Evolutionary conservation across 2,888 invertebrate species (phyloP).

Genomic region (Callyntrura guangdongensis): DNA sequence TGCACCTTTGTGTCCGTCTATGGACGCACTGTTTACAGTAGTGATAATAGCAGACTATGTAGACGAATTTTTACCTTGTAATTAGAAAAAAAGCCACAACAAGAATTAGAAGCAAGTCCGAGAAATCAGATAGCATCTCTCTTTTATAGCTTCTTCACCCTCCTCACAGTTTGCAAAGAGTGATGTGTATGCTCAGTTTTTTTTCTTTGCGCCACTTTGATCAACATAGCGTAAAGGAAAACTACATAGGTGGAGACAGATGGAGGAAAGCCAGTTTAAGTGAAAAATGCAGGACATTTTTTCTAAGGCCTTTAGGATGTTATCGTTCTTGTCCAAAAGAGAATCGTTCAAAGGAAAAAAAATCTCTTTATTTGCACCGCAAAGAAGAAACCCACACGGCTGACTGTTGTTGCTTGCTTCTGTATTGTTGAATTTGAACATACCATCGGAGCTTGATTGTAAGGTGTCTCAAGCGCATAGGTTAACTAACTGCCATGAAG

Average conservation of each 20-base stretch:
- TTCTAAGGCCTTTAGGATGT: not conserved
- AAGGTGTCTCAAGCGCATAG: not conserved
- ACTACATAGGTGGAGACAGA: conserved; percentile 6
- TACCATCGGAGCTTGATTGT: conserved; percentile 28
- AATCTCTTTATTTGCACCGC: conserved; percentile 45
- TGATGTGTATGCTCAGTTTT: not conserved
- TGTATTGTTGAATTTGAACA: conserved; percentile 5
- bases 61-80: conserved; percentile 69
- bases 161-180: not conserved
- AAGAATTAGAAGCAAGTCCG: conserved; percentile 22
- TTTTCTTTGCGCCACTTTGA: not conserved
- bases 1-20: not conserved
- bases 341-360: conserved; percentile 23
- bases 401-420: not conserved
- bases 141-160: not conserved
- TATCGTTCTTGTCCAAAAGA: conserved; percentile 18
- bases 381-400: not conserved
- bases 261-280: conserved; percentile 42
- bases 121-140: conserved; percentile 61
- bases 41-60: conserved; percentile 18
- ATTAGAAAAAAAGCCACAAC: conserved; percentile 43
- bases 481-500: conserved; percentile 4
- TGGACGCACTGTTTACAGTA: conserved; percentile 5
- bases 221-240: too few relatives aligned
- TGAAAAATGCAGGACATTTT: conserved; percentile 49